Evolutionary conservation across 2,797 vertebrate species (phyloP).

Genomic region (Sparus aurata): DNA sequence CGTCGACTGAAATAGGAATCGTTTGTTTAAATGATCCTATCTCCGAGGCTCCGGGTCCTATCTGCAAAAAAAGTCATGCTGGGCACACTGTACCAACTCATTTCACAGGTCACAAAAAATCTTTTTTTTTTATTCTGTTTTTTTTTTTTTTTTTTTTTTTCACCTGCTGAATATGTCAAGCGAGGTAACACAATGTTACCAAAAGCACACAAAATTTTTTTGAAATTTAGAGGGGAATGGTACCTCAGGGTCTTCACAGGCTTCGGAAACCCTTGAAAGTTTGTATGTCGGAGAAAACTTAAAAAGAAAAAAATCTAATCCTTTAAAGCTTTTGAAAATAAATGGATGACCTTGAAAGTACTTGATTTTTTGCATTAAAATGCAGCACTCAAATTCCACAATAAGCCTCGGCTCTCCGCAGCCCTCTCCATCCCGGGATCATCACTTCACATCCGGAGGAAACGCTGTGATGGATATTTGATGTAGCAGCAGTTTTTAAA

Average conservation of each 20-base stretch:
- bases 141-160: background rate
- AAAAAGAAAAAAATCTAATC: background rate
- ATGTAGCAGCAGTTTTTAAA: conserved; percentile 61
- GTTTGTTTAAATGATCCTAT: conserved; percentile 42
- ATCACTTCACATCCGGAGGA: conserved; percentile 37
- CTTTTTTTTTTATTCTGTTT: background rate
- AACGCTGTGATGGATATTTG: conserved; percentile 60
- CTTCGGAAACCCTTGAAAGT: conserved; percentile 25
- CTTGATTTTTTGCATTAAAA: conserved; percentile 48
- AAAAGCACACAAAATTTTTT: too few relatives aligned
- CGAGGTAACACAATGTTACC: background rate
- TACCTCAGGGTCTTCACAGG: background rate
- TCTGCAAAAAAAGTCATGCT: background rate
- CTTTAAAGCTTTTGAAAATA: conserved; percentile 46
- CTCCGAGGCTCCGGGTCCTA: conserved; percentile 11
- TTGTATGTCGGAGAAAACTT: conserved; percentile 23
- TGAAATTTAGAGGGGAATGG: conserved; percentile 13
- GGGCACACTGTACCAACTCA: conserved; percentile 3
- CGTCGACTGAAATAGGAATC: conserved; percentile 38
- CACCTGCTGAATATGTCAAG: background rate
- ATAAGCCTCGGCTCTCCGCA: conserved; percentile 22
- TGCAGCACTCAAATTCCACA: conserved; percentile 46
- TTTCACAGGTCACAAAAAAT: conserved; percentile 36
- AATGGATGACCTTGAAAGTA: conserved; percentile 40
- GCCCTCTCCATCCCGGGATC: conserved; percentile 27